phyloP scores from a whole-genome alignment of 2,113 vertebrate species.

The Cyanoramphus novaezelandiae region DNA sequence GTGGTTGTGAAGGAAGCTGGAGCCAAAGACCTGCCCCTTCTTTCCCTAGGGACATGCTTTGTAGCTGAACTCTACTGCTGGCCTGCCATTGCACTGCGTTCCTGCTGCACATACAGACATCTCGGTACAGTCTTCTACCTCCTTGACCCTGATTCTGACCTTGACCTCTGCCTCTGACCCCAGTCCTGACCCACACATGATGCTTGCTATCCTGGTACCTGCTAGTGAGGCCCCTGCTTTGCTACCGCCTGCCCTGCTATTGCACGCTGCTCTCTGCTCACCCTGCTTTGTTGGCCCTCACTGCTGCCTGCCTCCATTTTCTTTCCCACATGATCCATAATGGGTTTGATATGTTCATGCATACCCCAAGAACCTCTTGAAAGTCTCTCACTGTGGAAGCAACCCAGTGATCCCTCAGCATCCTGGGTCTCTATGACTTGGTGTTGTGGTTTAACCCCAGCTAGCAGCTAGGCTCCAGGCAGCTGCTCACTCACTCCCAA shows the following conservation, averaged over 20 bases:
- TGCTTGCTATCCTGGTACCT: rapidly evolving
- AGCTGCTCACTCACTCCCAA: background rate
- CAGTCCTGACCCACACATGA: background rate
- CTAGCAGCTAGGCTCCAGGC: background rate
- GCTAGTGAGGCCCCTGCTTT: background rate
- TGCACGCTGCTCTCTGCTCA: background rate
- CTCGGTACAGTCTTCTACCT: background rate
- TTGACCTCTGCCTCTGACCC: background rate
- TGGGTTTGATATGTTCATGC: background rate
- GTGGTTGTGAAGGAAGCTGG: background rate
- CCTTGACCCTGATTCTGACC: background rate
- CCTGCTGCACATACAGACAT: background rate
- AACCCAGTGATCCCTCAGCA: background rate
- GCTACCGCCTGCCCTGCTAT: rapidly evolving
- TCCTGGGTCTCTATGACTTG: background rate
- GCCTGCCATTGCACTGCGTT: rapidly evolving
- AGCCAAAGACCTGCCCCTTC: background rate
- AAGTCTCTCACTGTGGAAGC: background rate
- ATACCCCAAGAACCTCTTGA: background rate
- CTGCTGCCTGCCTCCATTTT: background rate
- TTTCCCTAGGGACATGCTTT: background rate
- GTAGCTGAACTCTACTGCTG: background rate
- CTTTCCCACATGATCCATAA: background rate
- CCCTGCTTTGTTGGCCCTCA: rapidly evolving
- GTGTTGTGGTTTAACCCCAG: background rate